These are phyloP conservation scores for Hipposideros larvatus DNA, from an alignment of 2,797 vertebrate species.

Conservation along the genomic window DNA sequence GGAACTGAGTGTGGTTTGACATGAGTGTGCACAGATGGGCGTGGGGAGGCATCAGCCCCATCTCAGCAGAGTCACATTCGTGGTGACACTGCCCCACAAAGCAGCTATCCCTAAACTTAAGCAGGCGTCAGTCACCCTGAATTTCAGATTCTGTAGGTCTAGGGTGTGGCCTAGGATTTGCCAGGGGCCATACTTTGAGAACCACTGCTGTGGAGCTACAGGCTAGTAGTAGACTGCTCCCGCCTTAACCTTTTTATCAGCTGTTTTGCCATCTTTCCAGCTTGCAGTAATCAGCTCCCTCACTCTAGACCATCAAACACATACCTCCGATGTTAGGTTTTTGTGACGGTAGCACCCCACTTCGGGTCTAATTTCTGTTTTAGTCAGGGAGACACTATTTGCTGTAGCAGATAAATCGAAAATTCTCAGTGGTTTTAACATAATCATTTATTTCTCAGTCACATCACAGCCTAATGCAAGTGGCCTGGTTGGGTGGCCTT, in stretches of 20 bases:
- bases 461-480: not conserved
- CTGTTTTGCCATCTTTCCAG: not conserved
- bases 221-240: fast-evolving
- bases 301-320: fast-evolving
- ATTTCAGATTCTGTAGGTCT: not conserved
- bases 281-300: fast-evolving
- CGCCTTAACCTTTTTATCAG: fast-evolving
- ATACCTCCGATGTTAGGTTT: not conserved
- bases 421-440: not conserved
- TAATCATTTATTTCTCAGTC: not conserved
- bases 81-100: not conserved
- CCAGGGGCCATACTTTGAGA: not conserved
- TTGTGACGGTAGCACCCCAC: not conserved
- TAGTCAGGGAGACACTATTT: no score
- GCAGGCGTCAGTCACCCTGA: fast-evolving
- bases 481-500: not conserved
- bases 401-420: not conserved
- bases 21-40: not conserved
- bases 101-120: not conserved
- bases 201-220: fast-evolving
- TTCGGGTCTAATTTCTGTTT: not conserved
- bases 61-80: fast-evolving
- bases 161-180: not conserved
- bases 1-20: not conserved
- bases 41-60: no score